Conservation (phyloP, 1,140 invertebrate species). For the Drosophila tristis region DNA sequence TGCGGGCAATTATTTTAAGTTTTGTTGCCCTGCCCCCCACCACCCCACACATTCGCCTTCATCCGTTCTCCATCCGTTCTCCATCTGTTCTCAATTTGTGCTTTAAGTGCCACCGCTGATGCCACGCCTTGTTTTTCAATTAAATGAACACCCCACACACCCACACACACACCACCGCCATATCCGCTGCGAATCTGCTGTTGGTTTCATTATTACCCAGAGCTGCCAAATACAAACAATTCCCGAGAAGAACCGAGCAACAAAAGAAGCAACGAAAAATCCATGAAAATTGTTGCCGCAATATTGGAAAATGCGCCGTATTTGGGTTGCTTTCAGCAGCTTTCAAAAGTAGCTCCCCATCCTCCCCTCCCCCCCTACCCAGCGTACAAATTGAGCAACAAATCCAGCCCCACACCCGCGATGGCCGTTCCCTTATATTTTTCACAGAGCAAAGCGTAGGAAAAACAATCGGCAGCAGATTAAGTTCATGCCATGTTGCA, state of each 20-base stretch:
- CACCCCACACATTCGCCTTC: background rate
- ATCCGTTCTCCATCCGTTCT: background rate
- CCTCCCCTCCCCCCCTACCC: background rate
- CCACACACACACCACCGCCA: background rate
- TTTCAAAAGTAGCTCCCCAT: constrained; percentile 28
- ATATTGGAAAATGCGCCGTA: constrained; percentile 77
- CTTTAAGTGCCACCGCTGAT: constrained; percentile 58
- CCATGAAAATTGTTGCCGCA: constrained; percentile 81
- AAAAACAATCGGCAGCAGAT: constrained; percentile 76
- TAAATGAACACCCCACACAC: constrained; percentile 66
- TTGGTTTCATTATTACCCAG: constrained; percentile 78
- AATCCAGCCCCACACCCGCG: constrained; percentile 23
- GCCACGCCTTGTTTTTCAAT: constrained; percentile 73
- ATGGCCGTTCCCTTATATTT: background rate
- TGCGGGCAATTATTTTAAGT: constrained; percentile 74
- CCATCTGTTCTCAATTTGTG: constrained; percentile 75
- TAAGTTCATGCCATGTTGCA: constrained; percentile 82
- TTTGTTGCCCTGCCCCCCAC: constrained; percentile 40
- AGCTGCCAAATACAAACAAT: constrained; percentile 69
- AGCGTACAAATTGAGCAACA: constrained; percentile 72
- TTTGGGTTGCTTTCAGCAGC: constrained; percentile 51
- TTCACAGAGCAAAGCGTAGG: constrained; percentile 15
- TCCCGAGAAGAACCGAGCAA: constrained; percentile 9
- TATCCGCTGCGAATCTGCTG: constrained; percentile 42
- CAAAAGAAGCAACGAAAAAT: constrained; percentile 49